phyloP scores from a whole-genome alignment of 53 echinoderm and acorn worm genomes.

The Paelopatides confundens region DNA sequence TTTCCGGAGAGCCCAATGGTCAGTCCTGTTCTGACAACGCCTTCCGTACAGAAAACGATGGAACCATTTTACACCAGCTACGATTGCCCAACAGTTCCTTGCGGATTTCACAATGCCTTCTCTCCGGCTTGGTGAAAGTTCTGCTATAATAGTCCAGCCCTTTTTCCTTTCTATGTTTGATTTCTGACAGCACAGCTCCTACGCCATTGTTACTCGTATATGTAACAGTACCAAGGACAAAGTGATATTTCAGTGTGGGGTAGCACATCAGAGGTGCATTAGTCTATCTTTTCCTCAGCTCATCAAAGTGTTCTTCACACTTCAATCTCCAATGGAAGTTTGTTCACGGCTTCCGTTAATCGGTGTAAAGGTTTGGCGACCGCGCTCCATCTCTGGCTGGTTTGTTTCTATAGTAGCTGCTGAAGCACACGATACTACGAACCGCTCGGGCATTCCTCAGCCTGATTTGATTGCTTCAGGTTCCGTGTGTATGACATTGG shows the following conservation, averaged over 20 bases:
- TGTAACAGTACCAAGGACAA: constrained; percentile 3
- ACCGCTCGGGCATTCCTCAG: constrained; percentile 1
- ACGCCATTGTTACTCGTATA: not conserved
- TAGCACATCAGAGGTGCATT: not conserved
- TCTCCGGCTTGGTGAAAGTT: constrained; percentile 12
- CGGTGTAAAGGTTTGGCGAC: not conserved
- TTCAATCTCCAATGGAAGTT: not conserved
- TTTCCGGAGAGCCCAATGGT: constrained; percentile 22
- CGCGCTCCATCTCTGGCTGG: not conserved
- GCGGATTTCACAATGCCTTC: not conserved
- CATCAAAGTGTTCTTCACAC: not conserved
- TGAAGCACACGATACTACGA: not conserved
- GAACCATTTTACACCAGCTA: constrained; percentile 24
- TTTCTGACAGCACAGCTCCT: not conserved
- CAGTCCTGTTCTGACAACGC: not conserved
- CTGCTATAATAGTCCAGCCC: not conserved
- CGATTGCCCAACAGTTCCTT: constrained; percentile 8
- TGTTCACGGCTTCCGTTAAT: not conserved
- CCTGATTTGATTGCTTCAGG: not conserved
- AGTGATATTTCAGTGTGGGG: not conserved
- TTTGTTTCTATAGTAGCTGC: constrained; percentile 16
- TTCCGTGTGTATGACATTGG: not conserved
- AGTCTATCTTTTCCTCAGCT: not conserved
- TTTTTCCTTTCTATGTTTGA: not conserved
- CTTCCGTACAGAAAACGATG: not conserved